These are phyloP conservation scores for Cinclus mexicanus DNA, from an alignment of 2,113 vertebrate genomes.

Conservation along the genomic window DNA sequence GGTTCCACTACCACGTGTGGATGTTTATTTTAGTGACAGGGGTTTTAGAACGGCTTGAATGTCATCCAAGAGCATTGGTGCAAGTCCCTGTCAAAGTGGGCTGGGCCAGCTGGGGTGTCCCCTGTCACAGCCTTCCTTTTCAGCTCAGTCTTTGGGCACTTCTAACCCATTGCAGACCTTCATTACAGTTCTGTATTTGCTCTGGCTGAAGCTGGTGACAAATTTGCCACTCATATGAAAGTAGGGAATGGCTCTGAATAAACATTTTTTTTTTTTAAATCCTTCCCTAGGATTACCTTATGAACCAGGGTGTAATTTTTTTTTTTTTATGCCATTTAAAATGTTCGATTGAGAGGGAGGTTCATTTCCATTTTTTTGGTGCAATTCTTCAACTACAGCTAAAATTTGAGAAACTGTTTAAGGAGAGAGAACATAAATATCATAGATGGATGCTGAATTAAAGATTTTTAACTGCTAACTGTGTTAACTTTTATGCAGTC, in stretches of 20 bases:
- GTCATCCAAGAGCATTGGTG: not conserved
- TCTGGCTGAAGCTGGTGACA: not conserved
- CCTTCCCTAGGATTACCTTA: not conserved
- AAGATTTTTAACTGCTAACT: constrained; percentile 8
- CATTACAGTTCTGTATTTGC: not conserved
- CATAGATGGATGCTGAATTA: not conserved
- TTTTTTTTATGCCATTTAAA: not conserved
- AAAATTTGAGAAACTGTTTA: not conserved
- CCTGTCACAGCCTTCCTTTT: not conserved
- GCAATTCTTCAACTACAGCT: not conserved
- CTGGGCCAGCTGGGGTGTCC: not conserved
- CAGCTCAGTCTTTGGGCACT: not conserved
- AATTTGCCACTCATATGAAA: not conserved
- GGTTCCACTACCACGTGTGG: not conserved
- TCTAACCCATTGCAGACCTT: not conserved
- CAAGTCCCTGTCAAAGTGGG: not conserved
- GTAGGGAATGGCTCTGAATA: not conserved
- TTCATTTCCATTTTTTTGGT: not conserved
- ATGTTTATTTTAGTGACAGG: too few relatives aligned
- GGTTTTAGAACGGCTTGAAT: not conserved
- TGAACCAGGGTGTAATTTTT: not conserved
- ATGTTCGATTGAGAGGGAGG: not conserved
- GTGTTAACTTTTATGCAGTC: not conserved
- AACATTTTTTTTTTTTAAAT: not conserved
- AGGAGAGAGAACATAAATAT: not conserved